A percentile compares a stretch with the other conserved stretches of the same genome.
Conservation (phyloP, 92 coral and sea anemone genomes). For the Porites evermanni region DNA sequence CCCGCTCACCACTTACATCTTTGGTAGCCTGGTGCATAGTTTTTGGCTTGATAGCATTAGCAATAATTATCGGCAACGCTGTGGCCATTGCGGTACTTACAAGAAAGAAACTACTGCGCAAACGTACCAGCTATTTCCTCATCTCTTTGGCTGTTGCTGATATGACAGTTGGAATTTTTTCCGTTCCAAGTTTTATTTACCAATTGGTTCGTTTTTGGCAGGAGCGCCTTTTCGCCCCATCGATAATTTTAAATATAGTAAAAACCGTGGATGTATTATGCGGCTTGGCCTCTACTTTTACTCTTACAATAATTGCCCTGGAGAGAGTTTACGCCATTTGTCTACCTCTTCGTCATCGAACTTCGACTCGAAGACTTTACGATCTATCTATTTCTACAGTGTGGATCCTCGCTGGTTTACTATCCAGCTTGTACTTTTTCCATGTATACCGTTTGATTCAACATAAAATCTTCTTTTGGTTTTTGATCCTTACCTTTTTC, state of each 20-base stretch:
- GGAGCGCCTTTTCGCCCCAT: not conserved
- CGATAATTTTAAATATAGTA: constrained; percentile 58
- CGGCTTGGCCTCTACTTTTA: constrained; percentile 83
- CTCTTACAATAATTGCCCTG: constrained; percentile 83
- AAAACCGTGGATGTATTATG: constrained; percentile 79
- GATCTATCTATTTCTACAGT: constrained; percentile 64
- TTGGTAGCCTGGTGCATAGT: constrained; percentile 74
- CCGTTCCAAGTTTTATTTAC: constrained; percentile 81
- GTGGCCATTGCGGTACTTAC: constrained; percentile 83
- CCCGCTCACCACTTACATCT: constrained; percentile 13
- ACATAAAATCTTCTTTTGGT: constrained; percentile 84
- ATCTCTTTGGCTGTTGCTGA: constrained; percentile 80
- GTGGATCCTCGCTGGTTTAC: constrained; percentile 76
- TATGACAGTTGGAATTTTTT: constrained; percentile 74
- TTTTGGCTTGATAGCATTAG: constrained; percentile 69
- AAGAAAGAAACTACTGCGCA: constrained; percentile 72
- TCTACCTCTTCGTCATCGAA: constrained; percentile 80
- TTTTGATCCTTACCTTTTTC: constrained; percentile 73
- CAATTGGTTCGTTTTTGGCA: constrained; percentile 64
- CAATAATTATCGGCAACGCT: constrained; percentile 71
- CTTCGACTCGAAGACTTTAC: constrained; percentile 67
- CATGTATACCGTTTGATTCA: constrained; percentile 65
- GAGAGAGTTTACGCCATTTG: constrained; percentile 85
- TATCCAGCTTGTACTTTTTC: constrained; percentile 76
- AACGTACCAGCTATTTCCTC: constrained; percentile 82